Evolutionary conservation across 2,797 vertebrate species (phyloP).

Genomic region (Cichlasoma orientale): DNA sequence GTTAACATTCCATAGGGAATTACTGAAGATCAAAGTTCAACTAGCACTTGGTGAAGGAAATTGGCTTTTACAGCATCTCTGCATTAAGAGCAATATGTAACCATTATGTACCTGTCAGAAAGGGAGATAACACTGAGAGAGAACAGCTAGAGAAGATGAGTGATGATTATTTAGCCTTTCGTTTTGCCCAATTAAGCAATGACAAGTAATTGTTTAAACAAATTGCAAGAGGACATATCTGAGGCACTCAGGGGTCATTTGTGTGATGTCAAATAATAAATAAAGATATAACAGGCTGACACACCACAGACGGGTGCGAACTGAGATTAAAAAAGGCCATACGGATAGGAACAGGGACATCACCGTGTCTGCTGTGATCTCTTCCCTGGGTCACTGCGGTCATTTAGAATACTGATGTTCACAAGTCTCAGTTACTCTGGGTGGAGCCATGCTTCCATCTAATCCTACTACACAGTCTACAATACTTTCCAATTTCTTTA

Average conservation of each 20-base stretch:
- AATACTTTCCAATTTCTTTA: background rate
- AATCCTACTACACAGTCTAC: constrained; percentile 12
- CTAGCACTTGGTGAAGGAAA: constrained; percentile 46
- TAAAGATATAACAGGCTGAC: constrained; percentile 69
- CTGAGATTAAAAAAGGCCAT: constrained; percentile 68
- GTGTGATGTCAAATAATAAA: constrained; percentile 66
- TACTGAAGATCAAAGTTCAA: constrained; percentile 34
- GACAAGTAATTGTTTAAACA: constrained; percentile 72
- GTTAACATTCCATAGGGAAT: background rate
- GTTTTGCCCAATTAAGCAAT: constrained; percentile 70
- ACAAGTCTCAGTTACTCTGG: constrained; percentile 22
- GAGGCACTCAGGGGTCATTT: constrained; percentile 67
- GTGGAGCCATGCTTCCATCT: constrained; percentile 10
- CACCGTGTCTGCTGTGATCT: constrained; percentile 48
- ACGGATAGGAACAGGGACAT: constrained; percentile 58
- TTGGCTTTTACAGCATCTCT: constrained; percentile 34
- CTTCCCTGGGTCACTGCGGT: constrained; percentile 35
- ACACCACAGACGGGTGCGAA: constrained; percentile 38
- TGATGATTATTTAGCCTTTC: constrained; percentile 55
- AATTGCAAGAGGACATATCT: constrained; percentile 67
- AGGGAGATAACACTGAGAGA: constrained; percentile 5
- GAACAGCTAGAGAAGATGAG: constrained; percentile 43
- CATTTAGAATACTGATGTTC: constrained; percentile 71
- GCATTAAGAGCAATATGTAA: constrained; percentile 47
- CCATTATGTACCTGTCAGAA: constrained; percentile 30